Percentiles rank a stretch among this genome's conserved stretches.
These are phyloP conservation scores for Trachelus iudaicus DNA, from an alignment of 2,888 invertebrate genomes.

Conservation along the genomic window DNA sequence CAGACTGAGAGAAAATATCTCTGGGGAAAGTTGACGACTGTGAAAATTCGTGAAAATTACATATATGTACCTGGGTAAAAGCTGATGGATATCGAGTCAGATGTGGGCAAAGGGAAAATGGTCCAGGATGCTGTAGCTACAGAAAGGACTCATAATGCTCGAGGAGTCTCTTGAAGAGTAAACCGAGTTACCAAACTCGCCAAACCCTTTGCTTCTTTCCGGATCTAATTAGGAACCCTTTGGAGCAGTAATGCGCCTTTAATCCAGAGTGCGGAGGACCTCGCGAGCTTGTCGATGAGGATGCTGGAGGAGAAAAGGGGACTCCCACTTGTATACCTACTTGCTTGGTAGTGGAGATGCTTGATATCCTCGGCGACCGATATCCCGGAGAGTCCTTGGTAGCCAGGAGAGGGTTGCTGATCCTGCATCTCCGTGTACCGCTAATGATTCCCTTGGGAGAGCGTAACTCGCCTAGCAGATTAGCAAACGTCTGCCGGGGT, in stretches of 20 bases:
- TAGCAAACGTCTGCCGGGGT: not conserved
- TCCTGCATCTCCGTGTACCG: conserved; percentile 18
- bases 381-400: conserved; percentile 22
- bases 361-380: conserved; percentile 43
- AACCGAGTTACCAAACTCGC: conserved; percentile 61
- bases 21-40: not conserved
- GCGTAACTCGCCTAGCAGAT: conserved; percentile 2
- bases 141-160: not conserved
- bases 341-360: conserved; percentile 30
- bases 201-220: conserved; percentile 63
- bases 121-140: not conserved
- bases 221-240: conserved; percentile 58
- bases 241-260: conserved; percentile 59
- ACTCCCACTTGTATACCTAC: not conserved
- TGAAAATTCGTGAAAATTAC: not conserved
- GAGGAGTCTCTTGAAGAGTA: conserved; percentile 29
- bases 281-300: conserved; percentile 5
- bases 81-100: not conserved
- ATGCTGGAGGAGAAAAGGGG: not conserved
- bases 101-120: not conserved
- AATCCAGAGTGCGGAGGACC: conserved; percentile 49
- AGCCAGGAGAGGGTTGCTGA: conserved; percentile 1
- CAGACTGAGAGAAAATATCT: not conserved
- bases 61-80: not conserved
- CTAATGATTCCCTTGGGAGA: conserved; percentile 59